Percentiles rank a stretch among this genome's conserved stretches.
Conservation (phyloP, 1,140 invertebrate genomes). For the Stegodyphus dumicola region DNA sequence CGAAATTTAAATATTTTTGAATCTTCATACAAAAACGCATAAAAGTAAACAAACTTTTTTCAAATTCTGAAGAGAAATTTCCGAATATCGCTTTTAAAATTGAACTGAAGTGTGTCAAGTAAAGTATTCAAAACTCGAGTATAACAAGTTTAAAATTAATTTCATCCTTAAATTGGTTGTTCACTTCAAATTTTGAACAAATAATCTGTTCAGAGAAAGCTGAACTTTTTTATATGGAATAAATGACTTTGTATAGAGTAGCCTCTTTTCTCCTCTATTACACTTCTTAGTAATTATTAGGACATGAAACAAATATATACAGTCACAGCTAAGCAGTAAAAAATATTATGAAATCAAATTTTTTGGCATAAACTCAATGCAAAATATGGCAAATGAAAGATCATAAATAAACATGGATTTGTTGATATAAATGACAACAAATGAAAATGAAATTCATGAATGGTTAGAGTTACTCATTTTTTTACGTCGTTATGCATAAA, state of each 20-base stretch:
- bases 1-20: too few relatives aligned
- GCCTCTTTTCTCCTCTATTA: background rate
- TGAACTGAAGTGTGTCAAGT: too few relatives aligned
- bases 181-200: background rate
- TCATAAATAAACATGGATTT: background rate
- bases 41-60: too few relatives aligned
- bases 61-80: too few relatives aligned
- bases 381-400: background rate
- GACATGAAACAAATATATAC: background rate
- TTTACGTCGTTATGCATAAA: background rate
- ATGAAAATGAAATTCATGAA: background rate
- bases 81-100: too few relatives aligned
- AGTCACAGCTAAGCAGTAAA: background rate
- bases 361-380: background rate
- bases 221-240: background rate
- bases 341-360: background rate
- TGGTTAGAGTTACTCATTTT: background rate
- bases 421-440: background rate
- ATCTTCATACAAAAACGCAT: too few relatives aligned
- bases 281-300: background rate
- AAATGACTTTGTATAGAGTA: background rate
- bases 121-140: too few relatives aligned
- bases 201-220: background rate
- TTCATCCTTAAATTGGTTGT: too few relatives aligned
- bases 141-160: too few relatives aligned